Evolutionary conservation across 2,113 vertebrate species (phyloP).

Genomic region (Sylvia atricapilla): DNA sequence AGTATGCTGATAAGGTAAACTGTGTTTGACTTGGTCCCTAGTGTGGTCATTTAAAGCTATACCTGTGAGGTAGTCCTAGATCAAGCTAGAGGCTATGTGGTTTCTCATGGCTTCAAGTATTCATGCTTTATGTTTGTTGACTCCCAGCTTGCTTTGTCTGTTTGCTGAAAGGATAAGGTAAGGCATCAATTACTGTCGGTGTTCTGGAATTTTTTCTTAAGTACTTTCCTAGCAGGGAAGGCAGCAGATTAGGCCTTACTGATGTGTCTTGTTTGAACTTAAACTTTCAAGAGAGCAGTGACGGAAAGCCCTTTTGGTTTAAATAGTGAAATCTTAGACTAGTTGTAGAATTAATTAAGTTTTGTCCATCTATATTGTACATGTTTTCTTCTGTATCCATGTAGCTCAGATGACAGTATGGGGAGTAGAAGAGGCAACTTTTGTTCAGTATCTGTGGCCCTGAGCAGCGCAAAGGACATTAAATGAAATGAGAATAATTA

Average conservation of each 20-base stretch:
- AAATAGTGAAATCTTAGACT: background rate
- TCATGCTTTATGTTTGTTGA: background rate
- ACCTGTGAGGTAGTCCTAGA: background rate
- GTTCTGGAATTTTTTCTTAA: background rate
- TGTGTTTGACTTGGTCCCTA: background rate
- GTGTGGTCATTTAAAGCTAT: background rate
- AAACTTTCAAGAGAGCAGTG: background rate
- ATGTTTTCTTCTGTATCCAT: background rate
- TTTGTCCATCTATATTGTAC: fast-evolving
- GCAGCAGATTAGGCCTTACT: background rate
- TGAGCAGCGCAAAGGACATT: background rate
- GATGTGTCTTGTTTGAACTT: background rate
- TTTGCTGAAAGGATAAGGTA: background rate
- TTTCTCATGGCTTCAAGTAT: background rate
- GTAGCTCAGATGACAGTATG: background rate
- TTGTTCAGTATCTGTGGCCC: background rate
- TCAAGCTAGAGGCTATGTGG: background rate
- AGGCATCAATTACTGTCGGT: background rate
- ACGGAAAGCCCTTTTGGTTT: background rate
- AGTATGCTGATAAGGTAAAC: background rate
- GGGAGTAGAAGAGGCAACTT: background rate
- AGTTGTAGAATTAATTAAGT: background rate
- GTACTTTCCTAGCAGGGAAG: background rate
- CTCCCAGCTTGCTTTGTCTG: background rate
- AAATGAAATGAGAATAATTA: background rate